These are phyloP conservation scores for Arctia plantaginis DNA, from an alignment of 2,888 invertebrate species.

Conservation along the genomic window DNA sequence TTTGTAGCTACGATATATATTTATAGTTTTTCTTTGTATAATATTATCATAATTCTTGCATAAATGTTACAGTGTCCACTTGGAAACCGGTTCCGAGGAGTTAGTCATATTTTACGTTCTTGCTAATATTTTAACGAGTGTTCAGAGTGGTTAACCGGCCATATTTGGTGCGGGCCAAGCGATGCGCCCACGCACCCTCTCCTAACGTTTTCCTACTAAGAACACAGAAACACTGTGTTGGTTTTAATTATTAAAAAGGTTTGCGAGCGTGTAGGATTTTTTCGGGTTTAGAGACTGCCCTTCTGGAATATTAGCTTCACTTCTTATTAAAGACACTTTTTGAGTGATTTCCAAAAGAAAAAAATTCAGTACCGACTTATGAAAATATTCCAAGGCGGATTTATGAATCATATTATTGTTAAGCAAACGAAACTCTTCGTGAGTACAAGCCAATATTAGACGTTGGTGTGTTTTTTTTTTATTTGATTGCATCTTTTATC, in stretches of 20 bases:
- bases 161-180: conserved; percentile 58
- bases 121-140: conserved; percentile 47
- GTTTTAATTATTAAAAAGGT: conserved; percentile 5
- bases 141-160: conserved; percentile 54
- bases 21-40: not conserved
- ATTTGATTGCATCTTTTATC: too few species aligned
- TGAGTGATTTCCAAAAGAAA: too few species aligned
- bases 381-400: too few species aligned
- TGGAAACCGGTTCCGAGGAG: conserved; percentile 39
- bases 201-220: conserved; percentile 46
- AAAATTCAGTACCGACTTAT: too few species aligned
- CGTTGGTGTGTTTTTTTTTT: too few species aligned
- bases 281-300: too few species aligned
- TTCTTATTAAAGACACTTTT: too few species aligned
- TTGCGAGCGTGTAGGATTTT: conserved; percentile 7
- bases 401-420: too few species aligned
- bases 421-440: too few species aligned
- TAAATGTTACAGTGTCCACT: not conserved
- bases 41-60: conserved; percentile 15
- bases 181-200: conserved; percentile 59
- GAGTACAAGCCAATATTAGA: too few species aligned
- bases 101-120: conserved; percentile 47
- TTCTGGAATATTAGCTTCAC: too few species aligned
- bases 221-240: conserved; percentile 19
- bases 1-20: not conserved